phyloP scores from a whole-genome alignment of 2,888 invertebrate genomes.

The Scaptomyza cyrtandrae region DNA sequence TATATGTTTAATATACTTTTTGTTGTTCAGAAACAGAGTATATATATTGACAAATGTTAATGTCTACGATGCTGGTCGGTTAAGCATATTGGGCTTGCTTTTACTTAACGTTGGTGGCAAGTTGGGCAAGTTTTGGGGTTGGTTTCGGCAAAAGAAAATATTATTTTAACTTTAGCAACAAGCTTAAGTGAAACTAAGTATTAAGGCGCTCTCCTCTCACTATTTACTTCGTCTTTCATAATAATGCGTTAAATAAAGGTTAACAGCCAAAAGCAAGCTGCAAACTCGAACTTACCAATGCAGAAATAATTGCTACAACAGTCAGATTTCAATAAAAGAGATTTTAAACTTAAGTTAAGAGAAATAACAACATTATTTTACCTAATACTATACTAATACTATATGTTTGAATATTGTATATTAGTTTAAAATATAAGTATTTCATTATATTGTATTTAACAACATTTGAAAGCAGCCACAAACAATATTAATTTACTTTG shows the following conservation, averaged over 20 bases:
- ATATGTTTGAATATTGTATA: background rate
- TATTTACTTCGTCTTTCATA: constrained; percentile 7
- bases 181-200: constrained; percentile 55
- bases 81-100: constrained; percentile 6
- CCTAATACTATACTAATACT: background rate
- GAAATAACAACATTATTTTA: background rate
- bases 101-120: no score
- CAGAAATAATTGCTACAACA: no score
- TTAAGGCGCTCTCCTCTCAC: constrained; percentile 10
- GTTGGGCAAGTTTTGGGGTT: constrained; percentile 25
- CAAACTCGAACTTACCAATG: background rate
- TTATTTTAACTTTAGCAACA: constrained; percentile 79
- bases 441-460: constrained; percentile 3
- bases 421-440: background rate
- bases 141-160: constrained; percentile 68
- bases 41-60: constrained; percentile 46
- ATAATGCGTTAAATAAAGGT: constrained; percentile 1
- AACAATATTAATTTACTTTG: constrained; percentile 54
- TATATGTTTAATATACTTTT: background rate
- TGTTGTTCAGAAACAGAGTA: background rate
- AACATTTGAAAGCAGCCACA: constrained; percentile 29
- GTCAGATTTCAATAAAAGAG: background rate
- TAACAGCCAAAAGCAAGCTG: background rate
- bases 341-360: background rate
- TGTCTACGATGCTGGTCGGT: constrained; percentile 5